Evolutionary conservation across 2,888 invertebrate species (phyloP), one percentile per base, ranked within the genome.

Genomic region (Limnephilus auricula): DNA sequence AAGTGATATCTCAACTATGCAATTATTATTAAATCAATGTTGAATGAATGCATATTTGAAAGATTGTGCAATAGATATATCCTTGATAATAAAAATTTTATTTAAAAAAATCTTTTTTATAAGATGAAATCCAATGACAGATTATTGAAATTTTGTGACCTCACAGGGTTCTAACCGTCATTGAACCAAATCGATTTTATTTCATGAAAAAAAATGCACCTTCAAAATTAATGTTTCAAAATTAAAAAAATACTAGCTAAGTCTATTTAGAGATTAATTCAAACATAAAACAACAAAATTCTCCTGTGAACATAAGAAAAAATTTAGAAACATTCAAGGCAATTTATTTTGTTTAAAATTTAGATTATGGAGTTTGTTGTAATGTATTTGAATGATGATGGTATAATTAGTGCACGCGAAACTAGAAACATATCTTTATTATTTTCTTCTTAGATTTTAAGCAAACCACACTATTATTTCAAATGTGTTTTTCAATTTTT

Each of bases 1-100:
- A 78, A 79, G 79, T 88, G 65, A 88, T 88, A 78, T 88, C 78
- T 78, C 78, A 88, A 79, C 78, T 88, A 88, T 78, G 87, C 87
- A 88, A 88, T 87, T 87, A 45, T 34, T 25, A 34, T 83, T 83
- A 83, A 65, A 65, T 25, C 65, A 65, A 65, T 65, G 65, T 65
- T 65, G 65, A 25, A 65, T n/a, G 65, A 65, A 65, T 65, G 65
- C 65, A 65, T 25, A 65, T 65, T 65, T 65, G 65, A 65, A 65
- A 65, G 65, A n/a, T 65, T 65, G 25, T 65, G 25, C 65, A 65
- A n/a, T 65, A 65, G 25, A n/a, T 65, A 65, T 25, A 65, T 25
- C 65, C 25, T 65, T n/a, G 65, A 65, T n/a, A 25, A 65, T 65
- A 6, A 65, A 25, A 25, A 25, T 1, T 15, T 15, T 25, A 18